Evolutionary conservation across 1,140 invertebrate species (phyloP), one percentile per base, ranked within the genome.

Genomic region (Zeugodacus cucurbitae): DNA sequence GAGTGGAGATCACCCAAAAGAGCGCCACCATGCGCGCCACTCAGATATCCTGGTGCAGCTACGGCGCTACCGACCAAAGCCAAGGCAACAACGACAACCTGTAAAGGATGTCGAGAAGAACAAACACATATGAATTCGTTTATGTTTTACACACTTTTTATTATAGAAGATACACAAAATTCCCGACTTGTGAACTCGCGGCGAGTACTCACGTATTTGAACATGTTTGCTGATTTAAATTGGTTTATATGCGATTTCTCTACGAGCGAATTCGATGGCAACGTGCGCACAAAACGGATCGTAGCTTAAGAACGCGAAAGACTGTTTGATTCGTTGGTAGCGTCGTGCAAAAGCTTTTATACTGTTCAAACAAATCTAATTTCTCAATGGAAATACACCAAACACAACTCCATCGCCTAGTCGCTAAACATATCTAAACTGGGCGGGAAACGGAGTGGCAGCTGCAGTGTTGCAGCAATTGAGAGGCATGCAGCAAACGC

Each of bases 41-140:
- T 91, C 87, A 93, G 87, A 14, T 91, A 91, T 87, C 93, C 91
- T 87, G 93, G 91, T 89, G 90, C 90, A 44, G 93, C 93, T 85
- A 89, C 88, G 89, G 87, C 92, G 85, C 91, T 91, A 88, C 91
- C 92, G 87, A 93, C 70, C 85, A 91, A 90, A 85, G 89, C 89
- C 29, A 89, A 87, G 74, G 90, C 91, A 10, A 91, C 89, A 82
- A 92, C 88, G 57, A 92, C 86, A 41, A 92, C 89, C 92, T 93
- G 54, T 1, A 54, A 87, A 54, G 41, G 41, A 82, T 48, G 41
- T 37, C 74, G 41, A 48, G 11, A 48, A 82, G 41, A 74, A 5
- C 32, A 74, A 74, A 74, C 67, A 37, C 32, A 37, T 3, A 17
- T 8, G 14, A 4, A 54, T 26, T 26, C 14, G 17, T 37, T 41